Conservation (phyloP, 1,140 invertebrate genomes). For the Drosophila arawakana region DNA sequence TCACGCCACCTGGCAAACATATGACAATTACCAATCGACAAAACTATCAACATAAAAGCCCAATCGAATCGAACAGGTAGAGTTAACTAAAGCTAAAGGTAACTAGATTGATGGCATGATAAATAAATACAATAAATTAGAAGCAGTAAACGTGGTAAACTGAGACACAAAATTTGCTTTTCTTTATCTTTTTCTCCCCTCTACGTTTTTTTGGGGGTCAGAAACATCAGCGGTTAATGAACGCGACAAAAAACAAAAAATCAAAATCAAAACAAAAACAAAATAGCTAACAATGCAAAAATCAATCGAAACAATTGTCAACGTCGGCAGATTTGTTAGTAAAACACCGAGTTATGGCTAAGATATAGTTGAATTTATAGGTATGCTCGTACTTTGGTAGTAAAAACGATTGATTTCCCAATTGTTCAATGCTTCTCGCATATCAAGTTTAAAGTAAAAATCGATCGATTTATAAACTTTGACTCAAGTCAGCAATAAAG, state of each 20-base stretch:
- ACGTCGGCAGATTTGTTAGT: conserved; percentile 39
- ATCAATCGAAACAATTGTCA: conserved; percentile 38
- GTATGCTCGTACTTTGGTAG: conserved; percentile 15
- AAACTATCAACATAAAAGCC: conserved; percentile 27
- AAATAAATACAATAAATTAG: conserved; percentile 60
- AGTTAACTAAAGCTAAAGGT: conserved; percentile 29
- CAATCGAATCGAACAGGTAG: conserved; percentile 52
- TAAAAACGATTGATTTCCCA: conserved; percentile 64
- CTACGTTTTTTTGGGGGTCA: conserved; percentile 61
- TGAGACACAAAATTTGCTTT: background rate
- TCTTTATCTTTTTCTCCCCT: no score
- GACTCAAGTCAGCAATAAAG: conserved; percentile 40
- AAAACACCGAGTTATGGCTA: conserved; percentile 36
- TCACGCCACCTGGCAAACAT: conserved; percentile 58
- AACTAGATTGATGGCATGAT: conserved; percentile 60
- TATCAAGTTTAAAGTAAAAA: conserved; percentile 47
- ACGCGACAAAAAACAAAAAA: conserved; percentile 44
- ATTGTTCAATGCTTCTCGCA: conserved; percentile 21
- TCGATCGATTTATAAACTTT: conserved; percentile 41
- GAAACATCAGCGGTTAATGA: conserved; percentile 66
- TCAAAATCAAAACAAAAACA: conserved; percentile 12
- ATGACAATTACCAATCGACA: conserved; percentile 10
- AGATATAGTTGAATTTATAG: conserved; percentile 7
- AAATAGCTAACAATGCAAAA: conserved; percentile 54
- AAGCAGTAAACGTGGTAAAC: conserved; percentile 66